Percentiles rank a stretch among this genome's conserved stretches.
Conservation (phyloP, 2,888 invertebrate species). For the Oscheius sp. region DNA sequence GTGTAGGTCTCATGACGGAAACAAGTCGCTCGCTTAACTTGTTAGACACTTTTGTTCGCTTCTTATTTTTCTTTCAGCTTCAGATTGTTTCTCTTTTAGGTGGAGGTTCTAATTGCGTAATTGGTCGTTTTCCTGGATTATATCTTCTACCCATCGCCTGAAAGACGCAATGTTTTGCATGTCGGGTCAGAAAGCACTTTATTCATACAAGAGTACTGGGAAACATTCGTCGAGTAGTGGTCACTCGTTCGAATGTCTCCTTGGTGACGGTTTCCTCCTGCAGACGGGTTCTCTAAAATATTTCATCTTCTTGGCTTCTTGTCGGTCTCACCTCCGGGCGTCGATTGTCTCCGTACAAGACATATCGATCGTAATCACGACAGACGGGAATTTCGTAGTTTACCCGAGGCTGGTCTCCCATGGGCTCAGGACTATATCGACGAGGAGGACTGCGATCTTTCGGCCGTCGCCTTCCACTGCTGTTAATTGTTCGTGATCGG, state of each 20-base stretch:
- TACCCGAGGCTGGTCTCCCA: background rate
- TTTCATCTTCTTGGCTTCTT: too few species aligned
- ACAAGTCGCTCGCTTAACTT: too few species aligned
- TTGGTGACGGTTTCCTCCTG: conserved; percentile 21
- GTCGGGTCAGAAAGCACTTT: background rate
- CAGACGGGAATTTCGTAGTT: background rate
- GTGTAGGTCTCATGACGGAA: too few species aligned
- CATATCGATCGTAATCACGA: background rate
- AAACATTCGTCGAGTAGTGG: conserved; percentile 6
- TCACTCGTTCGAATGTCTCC: conserved; percentile 31
- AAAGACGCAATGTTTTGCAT: too few species aligned
- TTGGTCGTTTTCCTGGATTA: too few species aligned
- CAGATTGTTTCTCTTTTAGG: too few species aligned
- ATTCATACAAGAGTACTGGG: conserved; percentile 14
- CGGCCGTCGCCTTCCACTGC: background rate
- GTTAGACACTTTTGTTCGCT: too few species aligned
- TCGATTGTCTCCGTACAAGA: background rate
- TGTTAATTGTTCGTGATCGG: background rate
- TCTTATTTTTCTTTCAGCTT: too few species aligned
- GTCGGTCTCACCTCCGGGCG: background rate
- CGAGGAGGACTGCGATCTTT: background rate
- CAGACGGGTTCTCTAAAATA: background rate
- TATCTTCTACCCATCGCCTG: too few species aligned
- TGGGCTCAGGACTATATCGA: background rate
- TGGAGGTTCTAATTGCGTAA: too few species aligned